Conservation (phyloP, 2,113 vertebrate species). For the Heterotilapia buettikoferi region DNA sequence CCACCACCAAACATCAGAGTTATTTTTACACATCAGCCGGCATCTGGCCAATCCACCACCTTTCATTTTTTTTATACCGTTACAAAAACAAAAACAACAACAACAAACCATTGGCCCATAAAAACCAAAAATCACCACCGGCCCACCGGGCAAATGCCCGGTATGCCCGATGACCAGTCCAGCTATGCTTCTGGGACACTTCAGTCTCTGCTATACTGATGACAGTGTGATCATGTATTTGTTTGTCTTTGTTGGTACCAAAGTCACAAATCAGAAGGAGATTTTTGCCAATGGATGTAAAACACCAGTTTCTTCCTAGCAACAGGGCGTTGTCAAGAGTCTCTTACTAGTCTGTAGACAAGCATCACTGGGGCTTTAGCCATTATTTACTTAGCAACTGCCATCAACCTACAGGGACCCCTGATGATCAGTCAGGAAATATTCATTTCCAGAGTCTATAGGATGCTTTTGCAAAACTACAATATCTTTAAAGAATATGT, state of each 20-base stretch:
- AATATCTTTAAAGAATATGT: neutral
- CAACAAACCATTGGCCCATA: no score
- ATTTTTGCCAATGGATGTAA: rapidly evolving
- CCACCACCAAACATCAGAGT: no score
- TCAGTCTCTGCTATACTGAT: neutral
- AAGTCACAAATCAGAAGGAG: rapidly evolving
- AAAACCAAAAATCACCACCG: no score
- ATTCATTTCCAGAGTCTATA: neutral
- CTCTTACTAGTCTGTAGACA: neutral
- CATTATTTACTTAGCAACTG: neutral
- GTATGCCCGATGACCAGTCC: no score
- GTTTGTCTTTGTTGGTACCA: neutral
- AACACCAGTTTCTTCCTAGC: neutral
- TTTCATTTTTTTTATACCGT: no score
- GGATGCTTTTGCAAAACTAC: neutral
- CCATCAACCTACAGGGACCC: neutral
- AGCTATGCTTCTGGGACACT: neutral
- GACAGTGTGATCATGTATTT: neutral
- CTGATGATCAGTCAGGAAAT: neutral
- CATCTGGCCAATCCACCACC: no score
- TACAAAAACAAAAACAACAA: no score
- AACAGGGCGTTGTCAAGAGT: neutral
- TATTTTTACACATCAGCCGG: no score
- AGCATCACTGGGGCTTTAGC: rapidly evolving
- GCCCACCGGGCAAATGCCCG: no score